Conservation (phyloP, 92 coral and sea anemone species). For the Phenganax subtilis region DNA sequence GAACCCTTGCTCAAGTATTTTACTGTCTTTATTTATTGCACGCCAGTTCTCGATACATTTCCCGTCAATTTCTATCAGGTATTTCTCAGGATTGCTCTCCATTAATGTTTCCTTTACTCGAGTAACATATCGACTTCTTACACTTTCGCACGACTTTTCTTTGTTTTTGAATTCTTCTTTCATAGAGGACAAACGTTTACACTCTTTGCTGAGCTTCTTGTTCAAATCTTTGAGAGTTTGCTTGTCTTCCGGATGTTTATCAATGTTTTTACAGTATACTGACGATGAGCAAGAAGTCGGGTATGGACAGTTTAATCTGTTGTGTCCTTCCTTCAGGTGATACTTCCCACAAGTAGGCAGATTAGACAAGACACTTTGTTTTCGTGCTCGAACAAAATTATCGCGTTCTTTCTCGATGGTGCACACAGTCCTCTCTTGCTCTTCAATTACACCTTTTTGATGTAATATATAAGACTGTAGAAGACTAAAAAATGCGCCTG, state of each 20-base stretch:
- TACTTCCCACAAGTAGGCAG: slow-evolving; percentile 32
- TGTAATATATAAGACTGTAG: slow-evolving; percentile 34
- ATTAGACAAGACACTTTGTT: neutral
- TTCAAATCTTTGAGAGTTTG: slow-evolving; percentile 15
- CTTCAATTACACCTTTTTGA: slow-evolving; percentile 34
- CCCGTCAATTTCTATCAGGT: slow-evolving; percentile 41
- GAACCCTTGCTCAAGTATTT: slow-evolving; percentile 31
- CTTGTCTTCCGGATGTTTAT: slow-evolving; percentile 45
- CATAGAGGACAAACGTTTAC: too few species aligned
- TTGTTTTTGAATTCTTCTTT: too few species aligned
- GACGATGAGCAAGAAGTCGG: slow-evolving; percentile 39
- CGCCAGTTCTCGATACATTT: slow-evolving; percentile 48
- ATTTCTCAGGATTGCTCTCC: slow-evolving; percentile 47
- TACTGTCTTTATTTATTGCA: slow-evolving; percentile 40
- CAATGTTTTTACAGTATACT: slow-evolving; percentile 37
- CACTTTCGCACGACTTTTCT: slow-evolving; percentile 14
- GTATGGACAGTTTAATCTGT: slow-evolving; percentile 40
- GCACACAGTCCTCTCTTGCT: slow-evolving; percentile 15
- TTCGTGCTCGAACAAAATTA: slow-evolving; percentile 25
- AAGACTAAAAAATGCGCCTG: slow-evolving; percentile 2
- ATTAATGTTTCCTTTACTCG: slow-evolving; percentile 34
- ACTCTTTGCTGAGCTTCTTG: slow-evolving; percentile 28
- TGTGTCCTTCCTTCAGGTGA: slow-evolving; percentile 42
- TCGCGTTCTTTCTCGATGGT: slow-evolving; percentile 17
- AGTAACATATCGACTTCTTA: slow-evolving; percentile 22